Base-by-base conservation (phyloP, 1,140 invertebrate genomes). In the Leptinotarsa texana region DNA sequence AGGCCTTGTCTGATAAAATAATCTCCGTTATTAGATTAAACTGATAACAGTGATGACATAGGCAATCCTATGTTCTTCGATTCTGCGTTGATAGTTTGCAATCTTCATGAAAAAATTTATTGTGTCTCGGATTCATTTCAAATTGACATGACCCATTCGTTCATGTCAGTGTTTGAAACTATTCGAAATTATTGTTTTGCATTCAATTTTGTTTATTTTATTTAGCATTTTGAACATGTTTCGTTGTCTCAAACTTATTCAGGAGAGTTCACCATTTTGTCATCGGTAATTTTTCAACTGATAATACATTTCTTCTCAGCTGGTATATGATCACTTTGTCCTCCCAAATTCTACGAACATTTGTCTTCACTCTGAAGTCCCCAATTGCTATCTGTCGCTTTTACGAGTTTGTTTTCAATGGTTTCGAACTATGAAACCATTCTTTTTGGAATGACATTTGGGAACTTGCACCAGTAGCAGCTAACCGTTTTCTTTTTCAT, bases 121-220 rank as follows among this genome's bases (percentile, higher is more conserved):
- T 33, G 27, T 33, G 27, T 6, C 27, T 33, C 27, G 27, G 1
- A 33, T 1, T 17, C 49, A 57, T n/a, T 13, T 57, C 49, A 57
- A 57, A 57, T 13, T 57, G 13, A 57, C 4, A 57, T 83, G 82
- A 22, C 78, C 79, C 24, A 83, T 21, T 48, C 79, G 66, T 42
- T 77, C 72, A 69, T 80, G 79, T 77, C 77, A 80, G 1, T 71
- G 13, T 42, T 73, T 73, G 17, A 27, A 13, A 22, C 18, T 27
- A 57, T 75, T 49, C 67, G 68, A 18, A 47, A 24, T 3, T 24
- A 48, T 61, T 15, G 65, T 15, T 51, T 75, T 73, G 13, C 69
- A 66, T 61, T 72, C 57, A 15, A 51, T 22, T 24, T 18, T 72
- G 63, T 17, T n/a, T 4, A 49, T 2, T 27, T 57, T 15, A n/a